Evolutionary conservation across 2,797 vertebrate species (phyloP), one percentile per base, ranked within the genome.

Genomic region (Ambastaia sidthimunki): DNA sequence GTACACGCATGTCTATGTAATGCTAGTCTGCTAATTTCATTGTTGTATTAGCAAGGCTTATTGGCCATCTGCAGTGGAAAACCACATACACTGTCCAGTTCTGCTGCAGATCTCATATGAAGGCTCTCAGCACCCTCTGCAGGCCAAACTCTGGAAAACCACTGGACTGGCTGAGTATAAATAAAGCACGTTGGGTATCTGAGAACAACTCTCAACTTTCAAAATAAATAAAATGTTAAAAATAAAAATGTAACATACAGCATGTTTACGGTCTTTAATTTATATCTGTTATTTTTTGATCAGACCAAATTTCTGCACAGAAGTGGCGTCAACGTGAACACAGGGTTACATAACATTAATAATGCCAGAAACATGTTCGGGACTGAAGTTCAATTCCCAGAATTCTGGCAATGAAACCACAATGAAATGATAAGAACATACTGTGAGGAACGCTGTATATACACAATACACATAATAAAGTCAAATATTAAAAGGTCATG

Each of bases 171-270:
- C 84, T 95, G 94, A 86, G 94, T 95, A 87, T 96, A 93, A 83
- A 98, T 86, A 63, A 96, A 98, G 85, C 88, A 93, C 84, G 96
- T 86, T 57, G 96, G 97, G 80, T 98, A 98, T 10, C 94, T 98
- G 82, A 13, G 34, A 15, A 76, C 10, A 68, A 54, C 52, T 16
- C 18, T 50, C 28, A 82, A 50, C 19, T 75, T 63, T 50, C 3
- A 7, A 75, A 34, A 72, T 31, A 18, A 62, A 23, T 2, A 13
- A 71, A 19, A 6, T 10, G 3, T 13, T n/a, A n/a, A n/a, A n/a
- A n/a, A 2, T 2, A n/a, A n/a, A n/a, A n/a, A n/a, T n/a, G n/a
- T n/a, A n/a, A n/a, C n/a, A n/a, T n/a, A n/a, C n/a, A n/a, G n/a
- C n/a, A n/a, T 34, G 18, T 23, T 75, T 21, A 6, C 9, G 21